Base-by-base conservation (phyloP, 2,888 invertebrate genomes). In the Trichogramma dendrolimi region DNA sequence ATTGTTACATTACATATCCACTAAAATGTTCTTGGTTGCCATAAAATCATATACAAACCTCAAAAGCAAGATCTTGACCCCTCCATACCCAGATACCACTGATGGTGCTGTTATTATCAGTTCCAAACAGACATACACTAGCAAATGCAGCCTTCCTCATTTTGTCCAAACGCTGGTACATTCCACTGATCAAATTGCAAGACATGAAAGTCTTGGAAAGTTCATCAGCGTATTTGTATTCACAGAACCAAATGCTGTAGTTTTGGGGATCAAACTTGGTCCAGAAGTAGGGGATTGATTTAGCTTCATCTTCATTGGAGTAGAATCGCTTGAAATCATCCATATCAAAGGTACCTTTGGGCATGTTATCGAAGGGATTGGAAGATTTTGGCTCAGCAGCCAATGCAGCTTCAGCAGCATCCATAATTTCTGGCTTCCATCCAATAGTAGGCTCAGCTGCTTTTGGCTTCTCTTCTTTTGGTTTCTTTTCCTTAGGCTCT, bases 81-180 rank as follows among this genome's bases (percentile, higher is more conserved):
- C 92, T 89, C 98, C 98, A 99, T 70, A 97, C 87, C 98, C 98
- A 99, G 75, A 99, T 83, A 66, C 97, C 99, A 50, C 94, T 94
- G 80, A 99, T 98, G 74, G 88, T 85, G 78, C 91, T 94, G 82
- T 96, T 85, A 80, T 94, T 90, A 82, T 97, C 94, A 57, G 85
- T 84, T 40, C 99, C 98, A 80, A 97, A 98, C 65, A 99, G 85
- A 76, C 93, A 91, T 70, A 93, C 88, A 8, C 96, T 96, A 59
- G 92, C 94, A 80, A 99, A 98, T 3, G 96, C 91, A 77, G 91
- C 88, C 83, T 99, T 99, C 72, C 96, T 88, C 92, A 99, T 90
- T 83, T 96, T 97, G 76, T 99, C 99, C 72, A 99, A 82, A 67
- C 99, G 89, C 83, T 99, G 99, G 85, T 88, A 96, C 96, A 99